These are phyloP conservation scores for Lycocerus yunnanus DNA, from an alignment of 2,888 invertebrate genomes.

Conservation along the genomic window DNA sequence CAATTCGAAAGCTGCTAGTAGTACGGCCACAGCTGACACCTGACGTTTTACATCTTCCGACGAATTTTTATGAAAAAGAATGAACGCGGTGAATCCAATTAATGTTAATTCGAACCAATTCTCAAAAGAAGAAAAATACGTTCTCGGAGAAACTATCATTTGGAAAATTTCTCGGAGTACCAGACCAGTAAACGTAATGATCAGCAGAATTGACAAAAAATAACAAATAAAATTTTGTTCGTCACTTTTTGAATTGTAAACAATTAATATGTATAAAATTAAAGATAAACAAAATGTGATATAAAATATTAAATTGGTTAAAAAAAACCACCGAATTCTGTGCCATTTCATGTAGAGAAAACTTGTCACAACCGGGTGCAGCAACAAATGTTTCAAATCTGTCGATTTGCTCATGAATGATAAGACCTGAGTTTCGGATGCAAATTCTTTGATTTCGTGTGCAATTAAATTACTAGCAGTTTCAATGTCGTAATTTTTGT, in stretches of 20 bases:
- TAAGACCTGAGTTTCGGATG: constrained; percentile 76
- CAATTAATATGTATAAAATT: constrained; percentile 70
- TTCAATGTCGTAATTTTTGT: constrained; percentile 56
- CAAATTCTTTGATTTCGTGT: constrained; percentile 48
- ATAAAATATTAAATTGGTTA: constrained; percentile 74
- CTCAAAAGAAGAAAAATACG: constrained; percentile 71
- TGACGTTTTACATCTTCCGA: constrained; percentile 63
- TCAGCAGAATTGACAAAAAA: constrained; percentile 51
- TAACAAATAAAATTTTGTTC: constrained; percentile 41
- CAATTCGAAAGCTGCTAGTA: constrained; percentile 77
- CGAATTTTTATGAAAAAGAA: constrained; percentile 60
- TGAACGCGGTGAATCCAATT: constrained; percentile 65
- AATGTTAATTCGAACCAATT: constrained; percentile 76
- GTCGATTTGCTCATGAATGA: constrained; percentile 71
- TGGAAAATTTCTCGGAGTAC: constrained; percentile 73
- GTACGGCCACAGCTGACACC: constrained; percentile 72
- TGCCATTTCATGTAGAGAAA: constrained; percentile 84
- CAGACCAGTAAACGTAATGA: constrained; percentile 65
- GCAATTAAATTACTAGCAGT: constrained; percentile 52
- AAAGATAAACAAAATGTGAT: constrained; percentile 69
- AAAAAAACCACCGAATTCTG: constrained; percentile 73
- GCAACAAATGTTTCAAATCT: constrained; percentile 70
- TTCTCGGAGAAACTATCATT: constrained; percentile 67
- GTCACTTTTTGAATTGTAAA: constrained; percentile 62
- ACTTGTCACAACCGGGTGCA: constrained; percentile 79